Evolutionary conservation across 1,140 invertebrate genomes (phyloP), one percentile per base, ranked within the genome.

Genomic region (Archivesica marissinica): DNA sequence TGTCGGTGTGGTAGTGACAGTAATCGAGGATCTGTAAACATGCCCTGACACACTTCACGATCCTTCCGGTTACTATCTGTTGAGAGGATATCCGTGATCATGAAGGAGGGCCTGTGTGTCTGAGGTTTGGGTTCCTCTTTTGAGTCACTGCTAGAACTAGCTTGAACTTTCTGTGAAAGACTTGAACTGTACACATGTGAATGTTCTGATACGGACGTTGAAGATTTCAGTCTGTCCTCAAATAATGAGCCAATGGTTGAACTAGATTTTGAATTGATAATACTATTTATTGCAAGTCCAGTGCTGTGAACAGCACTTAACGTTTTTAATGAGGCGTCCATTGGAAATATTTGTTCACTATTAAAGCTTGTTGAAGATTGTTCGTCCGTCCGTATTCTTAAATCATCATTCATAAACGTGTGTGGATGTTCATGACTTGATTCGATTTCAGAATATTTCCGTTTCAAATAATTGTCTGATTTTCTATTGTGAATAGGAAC

Each of bases 11-110:
- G 74, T 1, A 85, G 30, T 9, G 82, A 39, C 35, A 85, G 50
- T 6, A 78, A 41, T 39, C 82, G 25, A 17, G 82, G 61, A 25
- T 85, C 82, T 20, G 56, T 39, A 25, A 68, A 85, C 17, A 85
- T 44, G n/a, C 39, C 66, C 20, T 77, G 54, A 20, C 56, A 66
- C 9, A 41, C 25, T 50, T 76, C 72, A 39, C 61, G 30, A 11
- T 85, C 72, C 35, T 50, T 39, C 33, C 35, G 52, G 9, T 38
- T 77, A 33, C 30, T 52, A 15, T 79, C 61, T n/a, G 77, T 50
- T 13, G 82, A 76, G 17, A 85, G 47, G 54, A 85, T 85, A 47
- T 85, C 82, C 15, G 82, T 85, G 0, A 85, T 85, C 28, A 85
- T 17, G 56, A 85, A 85, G 11, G 82, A 85, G 1, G 82, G 82